Percentiles rank a stretch among this genome's conserved stretches.
Evolutionary conservation across 1,140 invertebrate species (phyloP).

Genomic region (Dreissena polymorpha): DNA sequence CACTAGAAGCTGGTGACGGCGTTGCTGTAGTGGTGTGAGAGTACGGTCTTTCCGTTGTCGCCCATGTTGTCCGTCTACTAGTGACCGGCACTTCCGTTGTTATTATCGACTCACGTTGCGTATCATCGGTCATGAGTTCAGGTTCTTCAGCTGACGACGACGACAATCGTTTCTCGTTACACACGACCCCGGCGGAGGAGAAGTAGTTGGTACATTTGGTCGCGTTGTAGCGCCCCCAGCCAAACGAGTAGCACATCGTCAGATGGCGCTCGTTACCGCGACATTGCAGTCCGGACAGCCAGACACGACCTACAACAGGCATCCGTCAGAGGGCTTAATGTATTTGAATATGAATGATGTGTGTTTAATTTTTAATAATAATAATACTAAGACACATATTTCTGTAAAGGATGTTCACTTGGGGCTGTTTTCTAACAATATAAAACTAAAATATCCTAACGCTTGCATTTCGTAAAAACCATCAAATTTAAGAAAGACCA

Average conservation of each 20-base stretch:
- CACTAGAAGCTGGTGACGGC: constrained; percentile 8
- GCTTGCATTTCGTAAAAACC: too few relatives aligned
- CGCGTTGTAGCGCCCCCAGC: constrained; percentile 20
- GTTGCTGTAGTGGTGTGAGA: background rate
- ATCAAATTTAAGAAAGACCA: too few relatives aligned
- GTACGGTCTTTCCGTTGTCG: background rate
- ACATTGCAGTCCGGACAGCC: constrained; percentile 50
- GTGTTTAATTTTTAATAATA: too few relatives aligned
- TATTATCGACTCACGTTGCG: background rate
- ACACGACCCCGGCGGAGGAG: constrained; percentile 46
- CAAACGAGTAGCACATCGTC: constrained; percentile 46
- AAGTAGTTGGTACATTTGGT: constrained; percentile 18
- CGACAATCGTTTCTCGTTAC: constrained; percentile 12
- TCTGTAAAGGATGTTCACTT: too few relatives aligned
- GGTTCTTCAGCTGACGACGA: constrained; percentile 6
- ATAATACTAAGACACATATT: too few relatives aligned
- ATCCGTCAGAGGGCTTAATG: background rate
- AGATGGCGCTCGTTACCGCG: constrained; percentile 43
- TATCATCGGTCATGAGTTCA: background rate
- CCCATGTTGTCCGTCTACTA: background rate
- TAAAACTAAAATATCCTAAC: too few relatives aligned
- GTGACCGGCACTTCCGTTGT: background rate
- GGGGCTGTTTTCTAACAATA: too few relatives aligned
- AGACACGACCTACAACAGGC: constrained; percentile 37
- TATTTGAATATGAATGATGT: too few relatives aligned